Conservation (phyloP, 2,113 vertebrate genomes). For the Tylochromis polylepis region DNA sequence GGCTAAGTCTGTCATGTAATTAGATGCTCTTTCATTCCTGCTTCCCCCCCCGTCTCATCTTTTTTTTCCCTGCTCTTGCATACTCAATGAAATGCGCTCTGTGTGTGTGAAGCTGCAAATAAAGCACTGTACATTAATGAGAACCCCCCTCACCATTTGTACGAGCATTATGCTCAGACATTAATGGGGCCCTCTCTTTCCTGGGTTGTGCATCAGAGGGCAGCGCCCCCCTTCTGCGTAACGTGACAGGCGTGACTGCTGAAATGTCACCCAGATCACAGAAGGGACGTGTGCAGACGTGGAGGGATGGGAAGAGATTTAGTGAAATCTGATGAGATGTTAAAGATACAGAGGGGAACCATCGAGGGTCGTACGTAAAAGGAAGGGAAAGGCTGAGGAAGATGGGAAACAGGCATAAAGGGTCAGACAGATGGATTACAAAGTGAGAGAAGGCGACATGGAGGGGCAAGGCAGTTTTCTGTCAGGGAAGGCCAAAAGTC, state of each 20-base stretch:
- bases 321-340: conserved; percentile 26
- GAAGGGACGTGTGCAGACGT: not conserved
- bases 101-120: not conserved
- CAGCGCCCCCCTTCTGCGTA: not conserved
- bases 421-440: conserved; percentile 36
- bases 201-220: not conserved
- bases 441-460: not conserved
- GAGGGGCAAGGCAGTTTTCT: not conserved
- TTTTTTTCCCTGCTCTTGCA: not conserved
- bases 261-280: conserved; percentile 66
- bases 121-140: conserved; percentile 47
- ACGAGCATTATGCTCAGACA: conserved; percentile 1
- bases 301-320: conserved; percentile 35
- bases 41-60: not conserved
- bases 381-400: not conserved
- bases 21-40: conserved; percentile 51
- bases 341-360: not conserved
- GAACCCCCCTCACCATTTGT: not conserved
- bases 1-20: conserved; percentile 59
- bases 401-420: not conserved
- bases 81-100: conserved; percentile 13
- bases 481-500: not conserved
- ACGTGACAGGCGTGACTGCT: conserved; percentile 56
- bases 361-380: not conserved
- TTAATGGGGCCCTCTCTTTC: conserved; percentile 19